Evolutionary conservation across 1,140 invertebrate genomes (phyloP), one percentile per base, ranked within the genome.

Genomic region (Bombus impatiens): DNA sequence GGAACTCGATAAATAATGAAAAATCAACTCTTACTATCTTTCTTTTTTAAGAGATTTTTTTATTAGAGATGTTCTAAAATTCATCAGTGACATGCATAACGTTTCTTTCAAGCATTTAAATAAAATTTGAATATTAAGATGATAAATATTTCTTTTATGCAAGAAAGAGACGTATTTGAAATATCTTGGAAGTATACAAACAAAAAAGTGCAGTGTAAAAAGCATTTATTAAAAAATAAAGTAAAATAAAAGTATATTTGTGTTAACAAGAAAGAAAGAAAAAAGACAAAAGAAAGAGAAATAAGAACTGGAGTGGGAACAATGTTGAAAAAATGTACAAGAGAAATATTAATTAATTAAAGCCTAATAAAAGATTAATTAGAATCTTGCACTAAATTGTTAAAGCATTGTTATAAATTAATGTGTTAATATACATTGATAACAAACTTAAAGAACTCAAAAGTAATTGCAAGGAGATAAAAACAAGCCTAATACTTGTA

Each of bases 71-170:
- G 57, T 79, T 78, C 53, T 53, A 42, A 32, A 79, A 71, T 87
- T 78, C 13, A 22, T 71, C 25, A 32, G n/a, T 71, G 42, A 18
- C 86, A 90, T 90, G 82, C 86, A 67, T 40, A 32, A 89, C 59
- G 28, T 80, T 74, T 71, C 77, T 78, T 70, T 88, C 70, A 22
- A 84, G 47, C 28, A n/a, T 62, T 53, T n/a, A 40, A 22, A 47
- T 59, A 65, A 40, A 53, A 86, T 44, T 65, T 59, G 53, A 67
- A 62, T 40, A 32, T 81, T 6, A 68, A 32, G 15, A 15, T 12
- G 47, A 10, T 25, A n/a, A 15, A 79, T n/a, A 3, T 62, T 32
- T 53, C 25, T 10, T 42, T 5, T 78, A 13, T 71, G 65, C 40
- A n/a, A 62, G 65, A 67, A 87, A 85, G 65, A 71, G 78, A 85